These are phyloP conservation scores for Lophochroa leadbeateri DNA, from an alignment of 2,113 vertebrate species.

Conservation along the genomic window DNA sequence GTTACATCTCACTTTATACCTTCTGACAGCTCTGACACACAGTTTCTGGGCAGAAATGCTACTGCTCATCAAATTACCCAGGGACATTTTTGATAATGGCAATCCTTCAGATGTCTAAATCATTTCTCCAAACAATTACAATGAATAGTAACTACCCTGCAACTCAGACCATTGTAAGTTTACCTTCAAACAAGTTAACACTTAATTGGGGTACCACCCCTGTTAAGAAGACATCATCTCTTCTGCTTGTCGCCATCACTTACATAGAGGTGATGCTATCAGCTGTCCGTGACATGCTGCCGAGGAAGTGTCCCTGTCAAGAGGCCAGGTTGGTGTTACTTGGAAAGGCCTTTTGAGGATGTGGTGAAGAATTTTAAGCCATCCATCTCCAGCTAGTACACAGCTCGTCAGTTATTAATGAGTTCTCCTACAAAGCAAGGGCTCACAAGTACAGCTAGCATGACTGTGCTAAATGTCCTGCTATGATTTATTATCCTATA, in stretches of 20 bases:
- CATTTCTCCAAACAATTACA: not conserved
- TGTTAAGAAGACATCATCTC: not conserved
- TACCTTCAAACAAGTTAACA: not conserved
- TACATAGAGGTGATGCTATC: not conserved
- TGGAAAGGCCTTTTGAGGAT: not conserved
- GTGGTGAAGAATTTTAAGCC: not conserved
- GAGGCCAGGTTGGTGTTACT: not conserved
- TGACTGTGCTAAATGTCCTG: not conserved
- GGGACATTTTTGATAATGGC: not conserved
- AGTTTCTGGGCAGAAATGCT: not conserved
- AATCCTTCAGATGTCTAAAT: not conserved
- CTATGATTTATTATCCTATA: slow-evolving; percentile 11
- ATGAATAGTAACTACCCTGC: not conserved
- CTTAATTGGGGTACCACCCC: not conserved
- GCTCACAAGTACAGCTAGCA: slow-evolving; percentile 21
- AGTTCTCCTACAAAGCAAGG: slow-evolving; percentile 18
- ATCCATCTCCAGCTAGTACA: slow-evolving; percentile 10
- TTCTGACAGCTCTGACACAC: not conserved
- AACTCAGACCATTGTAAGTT: not conserved
- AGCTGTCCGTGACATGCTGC: rapidly evolving
- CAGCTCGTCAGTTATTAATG: slow-evolving; percentile 54
- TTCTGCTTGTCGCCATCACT: not conserved
- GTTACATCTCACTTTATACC: not conserved
- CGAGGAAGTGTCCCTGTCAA: not conserved
- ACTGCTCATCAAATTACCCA: not conserved